These are phyloP conservation scores for Pharmacophagus antenor DNA, from an alignment of 2,888 invertebrate genomes.

Conservation along the genomic window DNA sequence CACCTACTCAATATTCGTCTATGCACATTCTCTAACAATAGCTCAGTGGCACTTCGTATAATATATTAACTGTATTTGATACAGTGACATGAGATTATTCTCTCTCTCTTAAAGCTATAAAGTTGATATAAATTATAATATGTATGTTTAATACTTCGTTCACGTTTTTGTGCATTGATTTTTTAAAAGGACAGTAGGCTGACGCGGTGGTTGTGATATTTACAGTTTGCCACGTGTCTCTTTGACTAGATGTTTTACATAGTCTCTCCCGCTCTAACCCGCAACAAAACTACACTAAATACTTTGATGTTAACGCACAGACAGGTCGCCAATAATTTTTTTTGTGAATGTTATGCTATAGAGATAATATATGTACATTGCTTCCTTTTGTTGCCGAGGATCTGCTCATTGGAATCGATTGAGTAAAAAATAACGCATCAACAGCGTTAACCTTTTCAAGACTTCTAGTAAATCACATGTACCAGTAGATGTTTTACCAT, in stretches of 20 bases:
- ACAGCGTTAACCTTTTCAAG: no score
- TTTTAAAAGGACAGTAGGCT: conserved; percentile 35
- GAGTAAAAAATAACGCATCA: no score
- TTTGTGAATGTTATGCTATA: background rate
- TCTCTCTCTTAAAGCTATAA: conserved; percentile 66
- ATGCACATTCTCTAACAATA: conserved; percentile 38
- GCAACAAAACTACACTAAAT: conserved; percentile 25
- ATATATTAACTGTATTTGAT: conserved; percentile 65
- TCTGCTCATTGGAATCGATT: conserved; percentile 9
- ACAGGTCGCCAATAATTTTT: conserved; percentile 8
- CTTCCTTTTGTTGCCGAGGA: background rate
- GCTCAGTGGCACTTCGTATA: conserved; percentile 65
- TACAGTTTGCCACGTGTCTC: conserved; percentile 49
- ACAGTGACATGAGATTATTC: conserved; percentile 66
- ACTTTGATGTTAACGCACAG: conserved; percentile 9
- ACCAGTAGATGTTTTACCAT: no score
- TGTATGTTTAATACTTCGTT: conserved; percentile 72
- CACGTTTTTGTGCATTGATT: conserved; percentile 64
- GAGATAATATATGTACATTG: background rate
- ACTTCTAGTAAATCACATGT: no score
- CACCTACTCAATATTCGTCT: conserved; percentile 26
- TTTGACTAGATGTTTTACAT: conserved; percentile 61
- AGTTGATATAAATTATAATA: conserved; percentile 64
- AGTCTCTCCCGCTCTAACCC: conserved; percentile 23
- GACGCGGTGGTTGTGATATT: conserved; percentile 49